Evolutionary conservation across 2,888 invertebrate species (phyloP), one percentile per base, ranked within the genome.

Genomic region (Eupithecia tripunctaria): DNA sequence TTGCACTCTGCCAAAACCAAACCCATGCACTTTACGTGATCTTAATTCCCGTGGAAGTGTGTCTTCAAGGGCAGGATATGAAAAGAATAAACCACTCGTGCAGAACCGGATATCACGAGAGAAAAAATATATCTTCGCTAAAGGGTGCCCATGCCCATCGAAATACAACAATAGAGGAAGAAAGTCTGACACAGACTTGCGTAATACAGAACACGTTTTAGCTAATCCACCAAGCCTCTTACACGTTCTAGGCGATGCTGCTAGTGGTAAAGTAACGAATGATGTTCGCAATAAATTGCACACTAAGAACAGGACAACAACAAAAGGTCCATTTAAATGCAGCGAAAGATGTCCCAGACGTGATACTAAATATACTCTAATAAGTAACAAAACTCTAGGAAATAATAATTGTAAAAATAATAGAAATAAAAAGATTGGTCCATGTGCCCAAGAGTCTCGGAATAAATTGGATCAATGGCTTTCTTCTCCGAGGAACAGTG

Each of bases 11-110:
- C 21, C 43, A 18, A 64, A 68, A 59, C 32, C n/a, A 36, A 65
- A 63, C 32, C 62, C 32, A 51, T 56, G 66, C 47, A 69, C 56
- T 12, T 25, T 25, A 56, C 56, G 56, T 25, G 56, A 56, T 56
- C 56, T 25, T 56, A 56, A 56, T 25, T 56, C 25, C 25, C 5
- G 25, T 1, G 56, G 25, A 21, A 5, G 56, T 21, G 25, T 12
- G 56, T 56, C 56, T 25, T 12, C 56, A 25, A 56, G 25, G 25
- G 25, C 25, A 25, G 56, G 12, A 14, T 56, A 25, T 56, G 56
- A 56, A 25, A 56, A 25, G 5, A 56, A 56, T 5, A 25, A 56
- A 56, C n/a, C 56, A 56, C 56, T 56, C 21, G 21, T 25, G 12
- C 21, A 56, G 25, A 25, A 56, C 25, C 25, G 4, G 25, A 21